phyloP scores from a whole-genome alignment of 2,888 invertebrate species.

The Amorpha juglandis region DNA sequence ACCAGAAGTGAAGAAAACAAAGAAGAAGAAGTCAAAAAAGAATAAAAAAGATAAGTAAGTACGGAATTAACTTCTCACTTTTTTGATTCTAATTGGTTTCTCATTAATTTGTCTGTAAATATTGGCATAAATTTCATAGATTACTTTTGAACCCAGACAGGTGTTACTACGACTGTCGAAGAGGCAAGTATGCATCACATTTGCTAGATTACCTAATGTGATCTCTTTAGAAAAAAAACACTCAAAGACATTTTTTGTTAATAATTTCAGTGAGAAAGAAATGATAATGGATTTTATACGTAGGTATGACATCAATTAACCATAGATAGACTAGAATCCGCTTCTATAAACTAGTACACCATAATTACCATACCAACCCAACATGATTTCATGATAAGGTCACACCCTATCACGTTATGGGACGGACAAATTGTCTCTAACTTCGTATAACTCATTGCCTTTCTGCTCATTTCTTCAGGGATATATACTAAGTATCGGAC shows the following conservation, averaged over 20 bases:
- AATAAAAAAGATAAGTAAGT: slow-evolving; percentile 90
- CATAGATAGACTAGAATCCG: not conserved
- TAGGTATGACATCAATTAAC: slow-evolving; percentile 63
- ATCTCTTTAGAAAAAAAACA: slow-evolving; percentile 1
- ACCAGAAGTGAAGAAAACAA: slow-evolving; percentile 89
- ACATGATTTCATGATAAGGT: too few relatives aligned
- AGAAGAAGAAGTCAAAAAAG: slow-evolving; percentile 92
- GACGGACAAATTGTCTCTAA: too few relatives aligned
- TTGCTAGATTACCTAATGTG: slow-evolving; percentile 29
- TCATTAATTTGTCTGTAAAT: slow-evolving; percentile 42
- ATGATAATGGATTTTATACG: slow-evolving; percentile 72
- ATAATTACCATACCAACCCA: too few relatives aligned
- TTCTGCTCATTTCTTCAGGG: too few relatives aligned
- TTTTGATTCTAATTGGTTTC: slow-evolving; percentile 35
- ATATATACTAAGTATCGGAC: too few relatives aligned
- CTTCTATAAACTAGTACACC: not conserved
- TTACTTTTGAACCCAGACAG: slow-evolving; percentile 73
- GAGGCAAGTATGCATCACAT: slow-evolving; percentile 68
- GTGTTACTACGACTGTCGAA: slow-evolving; percentile 72
- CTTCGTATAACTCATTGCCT: too few relatives aligned
- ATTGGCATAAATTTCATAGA: slow-evolving; percentile 55
- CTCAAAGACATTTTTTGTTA: slow-evolving; percentile 32
- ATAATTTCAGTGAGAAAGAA: slow-evolving; percentile 77
- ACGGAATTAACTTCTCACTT: slow-evolving; percentile 34
- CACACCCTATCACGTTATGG: too few relatives aligned